phyloP scores from a whole-genome alignment of 2,797 vertebrate genomes.

The Sarcophilus harrisii region DNA sequence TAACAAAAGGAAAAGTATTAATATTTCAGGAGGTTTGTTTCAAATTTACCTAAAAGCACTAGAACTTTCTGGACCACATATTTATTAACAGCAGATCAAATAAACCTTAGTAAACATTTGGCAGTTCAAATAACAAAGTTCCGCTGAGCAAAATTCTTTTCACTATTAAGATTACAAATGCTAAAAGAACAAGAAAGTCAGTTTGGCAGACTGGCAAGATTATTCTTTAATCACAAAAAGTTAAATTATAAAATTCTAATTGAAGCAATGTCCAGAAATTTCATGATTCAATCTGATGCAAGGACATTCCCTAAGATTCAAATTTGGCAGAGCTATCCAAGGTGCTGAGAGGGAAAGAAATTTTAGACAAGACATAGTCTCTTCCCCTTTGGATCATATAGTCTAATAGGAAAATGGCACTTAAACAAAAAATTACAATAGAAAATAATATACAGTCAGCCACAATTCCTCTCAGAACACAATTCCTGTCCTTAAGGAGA shows the following conservation, averaged over 20 bases:
- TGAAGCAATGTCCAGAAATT: not conserved
- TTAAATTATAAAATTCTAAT: not conserved
- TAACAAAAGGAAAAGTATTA: not conserved
- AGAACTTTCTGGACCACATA: not conserved
- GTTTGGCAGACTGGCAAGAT: not conserved
- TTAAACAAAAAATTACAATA: not conserved
- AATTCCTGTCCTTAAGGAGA: not conserved
- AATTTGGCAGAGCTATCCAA: not conserved
- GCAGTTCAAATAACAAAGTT: not conserved
- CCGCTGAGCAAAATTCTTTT: not conserved
- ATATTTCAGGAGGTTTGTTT: not conserved
- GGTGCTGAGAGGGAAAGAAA: not conserved
- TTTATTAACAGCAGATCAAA: not conserved
- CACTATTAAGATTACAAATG: not conserved
- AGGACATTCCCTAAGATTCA: slow-evolving; percentile 1
- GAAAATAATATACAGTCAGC: not conserved
- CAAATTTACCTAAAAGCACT: not conserved
- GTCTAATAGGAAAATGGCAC: not conserved
- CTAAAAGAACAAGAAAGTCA: not conserved
- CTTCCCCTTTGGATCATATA: not conserved
- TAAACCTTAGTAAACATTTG: not conserved
- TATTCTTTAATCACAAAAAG: not conserved
- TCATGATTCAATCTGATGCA: not conserved
- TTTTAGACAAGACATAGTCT: not conserved
- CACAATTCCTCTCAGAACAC: not conserved